Evolutionary conservation across 2,113 vertebrate species (phyloP).

Genomic region (Bagarius yarrelli): DNA sequence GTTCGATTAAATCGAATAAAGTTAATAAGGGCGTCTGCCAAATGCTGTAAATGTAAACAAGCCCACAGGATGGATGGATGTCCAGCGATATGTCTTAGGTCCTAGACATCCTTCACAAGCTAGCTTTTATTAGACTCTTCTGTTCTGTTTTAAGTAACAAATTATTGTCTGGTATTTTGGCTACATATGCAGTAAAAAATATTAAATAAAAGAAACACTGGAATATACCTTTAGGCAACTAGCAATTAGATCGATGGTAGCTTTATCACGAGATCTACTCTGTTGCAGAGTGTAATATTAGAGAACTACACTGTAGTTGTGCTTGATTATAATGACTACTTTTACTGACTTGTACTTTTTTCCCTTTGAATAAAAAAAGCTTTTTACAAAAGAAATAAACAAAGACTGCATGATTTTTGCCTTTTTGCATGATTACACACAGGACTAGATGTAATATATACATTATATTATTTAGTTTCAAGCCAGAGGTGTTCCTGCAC

Average conservation of each 20-base stretch:
- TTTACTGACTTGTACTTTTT: slow-evolving; percentile 33
- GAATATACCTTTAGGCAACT: not conserved
- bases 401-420: not conserved
- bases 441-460: not conserved
- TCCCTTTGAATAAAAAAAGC: slow-evolving; percentile 45
- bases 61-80: too few species aligned
- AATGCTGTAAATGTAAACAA: not conserved
- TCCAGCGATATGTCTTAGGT: too few species aligned
- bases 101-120: not conserved
- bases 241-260: not conserved
- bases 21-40: too few species aligned
- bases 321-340: slow-evolving; percentile 53
- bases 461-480: not conserved
- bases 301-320: slow-evolving; percentile 51
- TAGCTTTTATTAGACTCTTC: not conserved
- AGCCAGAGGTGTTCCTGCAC: not conserved
- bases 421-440: not conserved
- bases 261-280: slow-evolving; percentile 10
- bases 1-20: too few species aligned
- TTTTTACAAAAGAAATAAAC: slow-evolving; percentile 14
- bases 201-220: not conserved
- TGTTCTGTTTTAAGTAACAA: not conserved
- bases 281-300: slow-evolving; percentile 31
- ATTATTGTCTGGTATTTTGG: not conserved
- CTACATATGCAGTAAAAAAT: not conserved